Conservation (phyloP, 2,797 vertebrate genomes). For the Tokudaia tokunoshimensis region DNA sequence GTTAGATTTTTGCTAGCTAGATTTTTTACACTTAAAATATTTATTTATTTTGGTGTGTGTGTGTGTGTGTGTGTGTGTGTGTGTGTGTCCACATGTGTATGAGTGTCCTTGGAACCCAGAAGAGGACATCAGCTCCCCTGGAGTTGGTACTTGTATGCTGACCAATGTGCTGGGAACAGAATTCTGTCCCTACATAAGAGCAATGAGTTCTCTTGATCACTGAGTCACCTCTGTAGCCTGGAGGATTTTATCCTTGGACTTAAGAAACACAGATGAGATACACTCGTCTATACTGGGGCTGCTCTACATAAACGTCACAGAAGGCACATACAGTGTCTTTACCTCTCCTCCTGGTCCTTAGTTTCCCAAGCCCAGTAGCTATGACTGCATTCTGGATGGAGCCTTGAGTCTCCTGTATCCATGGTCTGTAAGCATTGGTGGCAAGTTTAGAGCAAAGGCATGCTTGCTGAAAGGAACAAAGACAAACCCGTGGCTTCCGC, state of each 20-base stretch:
- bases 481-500: background rate
- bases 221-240: background rate
- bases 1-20: background rate
- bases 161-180: background rate
- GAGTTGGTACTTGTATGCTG: background rate
- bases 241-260: background rate
- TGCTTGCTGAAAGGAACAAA: constrained; percentile 17
- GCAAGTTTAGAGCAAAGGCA: constrained; percentile 38
- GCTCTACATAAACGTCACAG: background rate
- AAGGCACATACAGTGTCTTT: background rate
- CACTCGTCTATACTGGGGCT: background rate
- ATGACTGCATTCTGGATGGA: background rate
- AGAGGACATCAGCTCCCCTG: background rate
- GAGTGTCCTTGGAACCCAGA: background rate
- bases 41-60: background rate
- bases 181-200: background rate
- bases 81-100: accelerated
- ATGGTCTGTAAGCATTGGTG: background rate
- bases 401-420: background rate
- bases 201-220: background rate
- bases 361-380: background rate
- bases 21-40: background rate
- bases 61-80: background rate
- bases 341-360: background rate
- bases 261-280: constrained; percentile 20